Evolutionary conservation across 2,797 vertebrate species (phyloP).

Genomic region (Urosaurus nigricauda): DNA sequence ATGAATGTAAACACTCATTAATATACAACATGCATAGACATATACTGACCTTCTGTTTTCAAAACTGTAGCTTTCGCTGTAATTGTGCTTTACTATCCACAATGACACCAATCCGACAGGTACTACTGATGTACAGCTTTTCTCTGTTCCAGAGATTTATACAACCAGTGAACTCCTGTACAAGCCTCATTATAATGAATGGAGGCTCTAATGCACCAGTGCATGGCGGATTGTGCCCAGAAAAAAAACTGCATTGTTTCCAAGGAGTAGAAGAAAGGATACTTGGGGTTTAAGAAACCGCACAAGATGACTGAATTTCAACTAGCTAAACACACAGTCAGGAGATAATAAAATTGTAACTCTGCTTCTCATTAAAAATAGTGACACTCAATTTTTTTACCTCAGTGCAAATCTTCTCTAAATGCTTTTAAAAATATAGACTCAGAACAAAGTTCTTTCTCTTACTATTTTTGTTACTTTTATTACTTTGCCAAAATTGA

Average conservation of each 20-base stretch:
- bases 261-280: conserved; percentile 65
- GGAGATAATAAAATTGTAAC: conserved; percentile 49
- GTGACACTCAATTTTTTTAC: conserved; percentile 10
- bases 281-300: conserved; percentile 65
- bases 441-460: conserved; percentile 27
- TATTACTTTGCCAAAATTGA: conserved; percentile 47
- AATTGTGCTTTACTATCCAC: conserved; percentile 77
- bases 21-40: conserved; percentile 85
- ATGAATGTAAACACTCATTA: conserved; percentile 84
- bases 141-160: background rate
- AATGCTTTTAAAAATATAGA: background rate
- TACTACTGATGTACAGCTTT: background rate
- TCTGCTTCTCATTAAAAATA: conserved; percentile 28
- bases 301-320: conserved; percentile 62
- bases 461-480: background rate
- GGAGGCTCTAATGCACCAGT: background rate
- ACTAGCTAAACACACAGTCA: conserved; percentile 59
- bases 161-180: background rate
- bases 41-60: conserved; percentile 78
- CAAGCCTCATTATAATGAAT: background rate
- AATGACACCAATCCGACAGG: conserved; percentile 37
- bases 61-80: conserved; percentile 67
- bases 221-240: background rate
- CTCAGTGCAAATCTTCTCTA: conserved; percentile 32
- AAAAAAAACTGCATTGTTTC: conserved; percentile 66